Percentiles rank a stretch among this genome's conserved stretches.
phyloP scores from a whole-genome alignment of 2,797 vertebrate species.

The Garrulus glandarius region DNA sequence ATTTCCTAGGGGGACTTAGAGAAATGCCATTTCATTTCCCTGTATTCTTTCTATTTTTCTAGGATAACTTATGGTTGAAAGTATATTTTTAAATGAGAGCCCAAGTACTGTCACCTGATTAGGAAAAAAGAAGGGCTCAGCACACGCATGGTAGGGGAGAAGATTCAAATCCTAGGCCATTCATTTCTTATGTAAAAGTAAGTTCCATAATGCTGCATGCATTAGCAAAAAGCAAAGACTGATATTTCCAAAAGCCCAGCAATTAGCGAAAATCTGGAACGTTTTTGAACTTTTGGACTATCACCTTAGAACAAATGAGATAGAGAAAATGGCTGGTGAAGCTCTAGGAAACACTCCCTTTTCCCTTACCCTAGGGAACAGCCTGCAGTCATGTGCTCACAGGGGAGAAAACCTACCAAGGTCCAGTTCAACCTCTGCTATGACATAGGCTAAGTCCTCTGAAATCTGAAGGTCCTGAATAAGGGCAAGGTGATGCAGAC shows the following conservation, averaged over 20 bases:
- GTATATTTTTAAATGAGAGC: background rate
- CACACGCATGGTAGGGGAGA: background rate
- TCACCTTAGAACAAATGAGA: background rate
- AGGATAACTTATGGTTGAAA: background rate
- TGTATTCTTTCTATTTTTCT: background rate
- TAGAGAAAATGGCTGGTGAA: background rate
- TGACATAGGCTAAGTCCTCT: background rate
- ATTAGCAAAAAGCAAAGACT: background rate
- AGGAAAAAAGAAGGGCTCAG: background rate
- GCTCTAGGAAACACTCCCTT: background rate
- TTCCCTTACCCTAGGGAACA: constrained; percentile 15
- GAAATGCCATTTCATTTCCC: background rate
- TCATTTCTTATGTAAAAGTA: background rate
- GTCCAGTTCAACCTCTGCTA: background rate
- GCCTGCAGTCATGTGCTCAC: background rate
- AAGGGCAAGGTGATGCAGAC: background rate
- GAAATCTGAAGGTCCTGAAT: background rate
- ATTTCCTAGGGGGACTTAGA: background rate
- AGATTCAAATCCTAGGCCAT: background rate
- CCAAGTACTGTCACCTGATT: background rate
- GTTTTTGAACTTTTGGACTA: background rate
- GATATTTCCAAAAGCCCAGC: background rate
- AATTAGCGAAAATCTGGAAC: background rate
- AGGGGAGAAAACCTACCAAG: background rate
- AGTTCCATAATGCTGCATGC: background rate